These are phyloP conservation scores for Drosophila littoralis DNA, from an alignment of 1,140 invertebrate genomes.

Conservation along the genomic window DNA sequence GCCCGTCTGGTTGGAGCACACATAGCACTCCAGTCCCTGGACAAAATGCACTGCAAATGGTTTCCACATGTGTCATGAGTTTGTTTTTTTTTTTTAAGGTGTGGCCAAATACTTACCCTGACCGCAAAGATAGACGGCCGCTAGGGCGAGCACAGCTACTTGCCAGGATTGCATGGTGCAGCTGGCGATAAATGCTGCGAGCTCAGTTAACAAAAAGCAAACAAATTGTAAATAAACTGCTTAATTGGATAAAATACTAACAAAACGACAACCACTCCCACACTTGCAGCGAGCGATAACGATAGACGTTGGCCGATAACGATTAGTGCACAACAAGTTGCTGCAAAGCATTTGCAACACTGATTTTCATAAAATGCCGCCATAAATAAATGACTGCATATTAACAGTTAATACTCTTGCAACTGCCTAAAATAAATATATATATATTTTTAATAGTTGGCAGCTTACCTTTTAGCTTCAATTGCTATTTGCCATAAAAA, in stretches of 20 bases:
- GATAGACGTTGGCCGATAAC: constrained; percentile 11
- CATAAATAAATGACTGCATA: background rate
- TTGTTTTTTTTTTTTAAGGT: constrained; percentile 45
- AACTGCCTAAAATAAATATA: background rate
- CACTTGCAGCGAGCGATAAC: constrained; percentile 9
- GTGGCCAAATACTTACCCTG: constrained; percentile 65
- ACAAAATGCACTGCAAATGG: constrained; percentile 85
- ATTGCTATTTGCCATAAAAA: background rate
- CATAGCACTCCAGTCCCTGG: constrained; percentile 95
- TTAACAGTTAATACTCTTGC: background rate
- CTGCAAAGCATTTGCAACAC: background rate
- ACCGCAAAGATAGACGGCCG: constrained; percentile 60
- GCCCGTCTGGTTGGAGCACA: constrained; percentile 95
- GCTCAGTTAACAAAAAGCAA: background rate
- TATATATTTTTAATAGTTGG: background rate
- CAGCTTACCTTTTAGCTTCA: too few relatives aligned
- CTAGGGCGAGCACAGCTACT: constrained; percentile 53
- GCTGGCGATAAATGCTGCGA: background rate
- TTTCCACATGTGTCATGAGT: constrained; percentile 1
- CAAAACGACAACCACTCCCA: constrained; percentile 66
- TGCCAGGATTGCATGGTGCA: constrained; percentile 59
- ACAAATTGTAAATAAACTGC: constrained; percentile 32
- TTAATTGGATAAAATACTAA: constrained; percentile 36
- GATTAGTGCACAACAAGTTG: constrained; percentile 13
- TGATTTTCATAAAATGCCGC: constrained; percentile 2